Base-by-base conservation (phyloP, 2,113 vertebrate species). In the Forbesichthys agassizii region DNA sequence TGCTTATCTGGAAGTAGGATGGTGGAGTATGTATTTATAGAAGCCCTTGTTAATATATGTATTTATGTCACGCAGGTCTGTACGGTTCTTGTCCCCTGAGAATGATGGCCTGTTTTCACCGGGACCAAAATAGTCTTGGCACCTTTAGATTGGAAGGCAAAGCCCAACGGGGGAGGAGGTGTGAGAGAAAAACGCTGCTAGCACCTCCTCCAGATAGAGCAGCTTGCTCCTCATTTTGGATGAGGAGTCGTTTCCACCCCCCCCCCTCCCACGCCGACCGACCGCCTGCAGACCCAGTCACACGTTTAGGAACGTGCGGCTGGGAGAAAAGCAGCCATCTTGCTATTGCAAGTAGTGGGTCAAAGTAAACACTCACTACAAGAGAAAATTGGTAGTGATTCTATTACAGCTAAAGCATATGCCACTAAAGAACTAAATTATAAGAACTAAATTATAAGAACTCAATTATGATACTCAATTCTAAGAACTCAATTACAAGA, bases 21-120 rank as follows among this genome's bases (percentile, higher is more conserved):
- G 36, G 36, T 42, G 36, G 36, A 1, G 36, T 18, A 9, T 53
- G 66, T 81, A 70, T 81, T 79, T 70, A 76, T 63, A 58, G 49
- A 68, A 55, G 33, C 61, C 47, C 63, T 1, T 64, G 11, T 36
- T 65, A 73, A 52, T 36, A 48, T 1, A 0, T 16, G 46, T 12
- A 63, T 36, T 11, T 60, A 11, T 46, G 66, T 55, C 66, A 61
- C n/a, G 7, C 7, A 53, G 52, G 1, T 20, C 58, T 55, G 63
- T 68, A 48, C 64, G 51, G 54, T 33, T 52, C 59, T 73, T 11
- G 52, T 77, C 79, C 20, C 83, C 74, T 61, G 49, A 48, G 64
- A 80, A 56, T 61, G 75, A 70, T 76, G 86, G 61, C 85, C 83
- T 86, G 36, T 76, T 88, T 90, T 72, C 75, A 71, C 16, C 61